phyloP scores from a whole-genome alignment of 1,140 invertebrate species.

The Berghia stephanieae region DNA sequence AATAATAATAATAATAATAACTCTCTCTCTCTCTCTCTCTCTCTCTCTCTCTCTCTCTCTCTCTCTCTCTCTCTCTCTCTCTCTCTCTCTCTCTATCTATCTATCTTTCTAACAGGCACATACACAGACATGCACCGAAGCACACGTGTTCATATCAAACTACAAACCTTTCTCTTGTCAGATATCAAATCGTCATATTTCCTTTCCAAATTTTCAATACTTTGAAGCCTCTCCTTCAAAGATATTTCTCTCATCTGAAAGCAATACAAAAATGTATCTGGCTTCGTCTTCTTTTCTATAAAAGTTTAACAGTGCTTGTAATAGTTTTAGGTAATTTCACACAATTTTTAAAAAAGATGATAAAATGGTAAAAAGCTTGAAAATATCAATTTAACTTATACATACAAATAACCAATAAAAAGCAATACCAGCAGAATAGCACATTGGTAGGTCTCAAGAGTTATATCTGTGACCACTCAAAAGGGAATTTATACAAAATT shows the following conservation, averaged over 20 bases:
- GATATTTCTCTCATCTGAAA: constrained; percentile 43
- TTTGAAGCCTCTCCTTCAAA: constrained; percentile 41
- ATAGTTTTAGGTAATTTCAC: not conserved
- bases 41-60: no score
- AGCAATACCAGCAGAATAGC: not conserved
- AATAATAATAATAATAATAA: no score
- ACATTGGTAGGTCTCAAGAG: no score
- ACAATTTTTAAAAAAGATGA: not conserved
- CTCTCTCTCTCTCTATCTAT: no score
- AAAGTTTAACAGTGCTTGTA: not conserved
- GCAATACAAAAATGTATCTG: not conserved
- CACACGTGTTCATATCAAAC: no score
- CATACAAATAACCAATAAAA: not conserved
- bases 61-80: no score
- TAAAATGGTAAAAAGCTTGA: not conserved
- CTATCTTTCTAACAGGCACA: no score
- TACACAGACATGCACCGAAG: no score
- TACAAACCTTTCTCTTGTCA: constrained; percentile 54
- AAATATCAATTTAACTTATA: not conserved
- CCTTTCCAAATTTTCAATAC: constrained; percentile 47
- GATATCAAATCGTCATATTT: constrained; percentile 48
- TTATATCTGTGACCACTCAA: no score
- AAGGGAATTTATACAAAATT: no score
- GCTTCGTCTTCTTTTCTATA: not conserved
- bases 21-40: no score